Evolutionary conservation across 2,888 invertebrate species (phyloP).

Genomic region (Drosophila bunnanda): DNA sequence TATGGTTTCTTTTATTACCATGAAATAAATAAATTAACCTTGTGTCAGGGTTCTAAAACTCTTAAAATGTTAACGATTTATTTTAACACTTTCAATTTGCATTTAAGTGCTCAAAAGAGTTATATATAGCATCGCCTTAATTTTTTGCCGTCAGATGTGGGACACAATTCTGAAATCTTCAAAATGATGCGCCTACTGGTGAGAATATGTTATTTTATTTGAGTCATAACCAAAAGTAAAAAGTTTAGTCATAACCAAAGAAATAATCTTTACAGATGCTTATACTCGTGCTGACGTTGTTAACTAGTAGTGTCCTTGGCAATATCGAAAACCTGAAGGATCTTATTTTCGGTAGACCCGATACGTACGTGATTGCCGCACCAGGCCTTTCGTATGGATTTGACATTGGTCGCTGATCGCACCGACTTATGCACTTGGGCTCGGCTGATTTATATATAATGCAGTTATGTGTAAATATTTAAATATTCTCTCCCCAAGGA

Average conservation of each 20-base stretch:
- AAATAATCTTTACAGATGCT: conserved; percentile 2
- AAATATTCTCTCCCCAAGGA: not conserved
- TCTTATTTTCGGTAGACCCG: not conserved
- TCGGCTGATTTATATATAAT: not conserved
- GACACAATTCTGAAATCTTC: not conserved
- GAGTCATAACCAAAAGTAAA: not conserved
- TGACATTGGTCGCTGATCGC: not conserved
- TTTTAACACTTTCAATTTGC: conserved; percentile 44
- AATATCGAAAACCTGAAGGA: not conserved
- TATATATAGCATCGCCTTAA: conserved; percentile 27
- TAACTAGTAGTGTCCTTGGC: conserved; percentile 2
- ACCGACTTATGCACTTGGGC: not conserved
- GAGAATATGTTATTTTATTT: not conserved
- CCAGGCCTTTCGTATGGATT: not conserved
- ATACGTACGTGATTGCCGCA: no score
- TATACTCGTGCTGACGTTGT: not conserved
- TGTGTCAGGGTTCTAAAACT: not conserved
- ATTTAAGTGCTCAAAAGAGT: conserved; percentile 39
- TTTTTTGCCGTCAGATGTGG: not conserved
- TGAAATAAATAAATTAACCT: not conserved
- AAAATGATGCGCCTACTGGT: conserved; percentile 50
- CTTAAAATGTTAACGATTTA: not conserved
- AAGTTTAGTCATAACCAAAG: not conserved
- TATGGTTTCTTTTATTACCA: not conserved
- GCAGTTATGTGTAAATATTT: not conserved